Conservation (phyloP, 2,888 invertebrate genomes). For the Operophtera brumata region DNA sequence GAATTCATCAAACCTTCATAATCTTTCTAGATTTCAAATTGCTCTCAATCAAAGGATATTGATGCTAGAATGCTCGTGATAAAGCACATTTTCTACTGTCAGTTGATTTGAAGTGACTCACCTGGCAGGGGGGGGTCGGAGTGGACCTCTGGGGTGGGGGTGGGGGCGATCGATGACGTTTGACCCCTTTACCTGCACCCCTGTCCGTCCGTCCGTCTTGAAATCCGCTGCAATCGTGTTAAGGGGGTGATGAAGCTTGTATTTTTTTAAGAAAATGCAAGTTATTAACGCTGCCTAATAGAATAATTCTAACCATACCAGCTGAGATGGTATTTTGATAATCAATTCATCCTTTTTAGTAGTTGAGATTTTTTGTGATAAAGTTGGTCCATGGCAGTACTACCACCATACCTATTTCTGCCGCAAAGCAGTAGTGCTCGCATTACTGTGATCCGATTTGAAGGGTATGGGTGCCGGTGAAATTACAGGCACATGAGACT, state of each 20-base stretch:
- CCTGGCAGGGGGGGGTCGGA: slow-evolving; percentile 22
- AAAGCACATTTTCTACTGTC: not conserved
- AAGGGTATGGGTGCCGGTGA: too few species aligned
- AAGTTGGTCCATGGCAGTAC: too few species aligned
- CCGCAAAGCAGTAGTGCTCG: too few species aligned
- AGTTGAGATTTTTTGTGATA: too few species aligned
- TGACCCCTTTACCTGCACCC: slow-evolving; percentile 78
- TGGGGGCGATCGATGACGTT: slow-evolving; percentile 70
- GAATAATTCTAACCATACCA: too few species aligned
- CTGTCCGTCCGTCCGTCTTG: slow-evolving; percentile 67
- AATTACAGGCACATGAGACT: too few species aligned
- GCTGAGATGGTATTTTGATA: too few species aligned
- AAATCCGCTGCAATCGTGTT: slow-evolving; percentile 62
- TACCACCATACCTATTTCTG: too few species aligned
- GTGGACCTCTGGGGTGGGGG: slow-evolving; percentile 27
- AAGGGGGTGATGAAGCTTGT: slow-evolving; percentile 45
- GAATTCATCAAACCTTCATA: not conserved
- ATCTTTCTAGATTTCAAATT: not conserved
- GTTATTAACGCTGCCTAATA: not conserved
- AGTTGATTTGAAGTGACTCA: not conserved
- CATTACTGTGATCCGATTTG: too few species aligned
- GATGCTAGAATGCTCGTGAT: not conserved
- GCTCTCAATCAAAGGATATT: not conserved
- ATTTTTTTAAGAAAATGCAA: not conserved
- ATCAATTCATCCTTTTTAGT: too few species aligned